A percentile compares a stretch with the other conserved stretches of the same genome.
phyloP scores from a whole-genome alignment of 2,888 invertebrate genomes.

The Oscheius sp. region DNA sequence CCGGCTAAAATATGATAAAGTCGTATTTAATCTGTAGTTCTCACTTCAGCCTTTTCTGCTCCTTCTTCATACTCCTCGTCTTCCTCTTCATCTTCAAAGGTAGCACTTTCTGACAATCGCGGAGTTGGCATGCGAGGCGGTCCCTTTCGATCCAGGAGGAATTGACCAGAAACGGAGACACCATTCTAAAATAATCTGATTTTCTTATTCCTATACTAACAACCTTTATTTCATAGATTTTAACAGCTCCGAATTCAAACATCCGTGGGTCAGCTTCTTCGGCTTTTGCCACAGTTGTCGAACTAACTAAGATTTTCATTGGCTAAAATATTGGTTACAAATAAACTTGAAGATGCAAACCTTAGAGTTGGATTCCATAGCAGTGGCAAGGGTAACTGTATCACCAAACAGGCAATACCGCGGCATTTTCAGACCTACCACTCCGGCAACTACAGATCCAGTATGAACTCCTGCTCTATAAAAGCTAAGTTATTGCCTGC shows the following conservation, averaged over 20 bases:
- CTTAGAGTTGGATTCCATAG: conserved; percentile 81
- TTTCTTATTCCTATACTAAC: too few relatives aligned
- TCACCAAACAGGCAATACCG: conserved; percentile 82
- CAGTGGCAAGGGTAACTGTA: conserved; percentile 87
- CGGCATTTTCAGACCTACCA: conserved; percentile 93
- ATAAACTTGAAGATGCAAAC: too few relatives aligned
- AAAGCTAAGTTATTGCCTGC: too few relatives aligned
- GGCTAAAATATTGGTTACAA: too few relatives aligned
- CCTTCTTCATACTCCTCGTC: conserved; percentile 3
- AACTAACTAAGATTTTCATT: conserved; percentile 94
- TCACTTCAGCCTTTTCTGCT: neutral
- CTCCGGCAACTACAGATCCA: conserved; percentile 91
- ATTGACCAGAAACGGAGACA: neutral
- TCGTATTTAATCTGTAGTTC: neutral
- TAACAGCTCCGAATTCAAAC: conserved; percentile 45
- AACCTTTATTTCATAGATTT: conserved; percentile 43
- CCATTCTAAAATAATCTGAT: too few relatives aligned
- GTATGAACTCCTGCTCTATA: conserved; percentile 83
- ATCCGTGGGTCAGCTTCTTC: conserved; percentile 46
- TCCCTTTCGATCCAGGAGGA: conserved; percentile 23
- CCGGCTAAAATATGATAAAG: neutral
- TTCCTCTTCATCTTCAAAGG: conserved; percentile 28
- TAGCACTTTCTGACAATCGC: conserved; percentile 13
- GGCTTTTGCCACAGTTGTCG: conserved; percentile 81
- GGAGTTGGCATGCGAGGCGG: conserved; percentile 26